Conservation (phyloP, 1,140 invertebrate species). For the Papilio polyxenes region DNA sequence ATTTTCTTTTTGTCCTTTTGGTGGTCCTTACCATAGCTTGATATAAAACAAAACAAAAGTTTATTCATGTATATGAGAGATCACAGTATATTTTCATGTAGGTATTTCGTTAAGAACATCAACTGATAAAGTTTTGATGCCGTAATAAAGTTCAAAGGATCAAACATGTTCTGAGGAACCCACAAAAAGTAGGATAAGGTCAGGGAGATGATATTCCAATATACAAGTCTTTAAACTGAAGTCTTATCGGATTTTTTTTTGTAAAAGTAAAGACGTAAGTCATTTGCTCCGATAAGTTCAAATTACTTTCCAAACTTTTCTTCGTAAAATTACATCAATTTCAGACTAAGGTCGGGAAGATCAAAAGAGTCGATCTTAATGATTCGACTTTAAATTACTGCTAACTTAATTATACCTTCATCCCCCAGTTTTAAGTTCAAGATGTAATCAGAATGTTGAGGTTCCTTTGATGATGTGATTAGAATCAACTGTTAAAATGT, state of each 20-base stretch:
- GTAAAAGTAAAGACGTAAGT: neutral
- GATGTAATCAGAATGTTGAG: neutral
- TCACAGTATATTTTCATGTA: no score
- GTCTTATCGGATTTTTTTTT: neutral
- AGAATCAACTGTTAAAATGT: neutral
- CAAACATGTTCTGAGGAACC: no score
- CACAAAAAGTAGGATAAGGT: no score
- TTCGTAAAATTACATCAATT: conserved; percentile 16
- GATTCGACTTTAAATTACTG: conserved; percentile 23
- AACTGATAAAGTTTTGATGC: no score
- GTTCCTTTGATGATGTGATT: neutral
- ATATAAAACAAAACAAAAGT: no score
- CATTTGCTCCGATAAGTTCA: conserved; percentile 1
- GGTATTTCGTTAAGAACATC: no score
- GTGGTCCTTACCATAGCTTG: no score
- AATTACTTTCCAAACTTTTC: conserved; percentile 20
- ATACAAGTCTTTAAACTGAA: neutral
- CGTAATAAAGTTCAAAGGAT: no score
- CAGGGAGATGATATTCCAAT: no score
- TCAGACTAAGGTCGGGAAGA: neutral
- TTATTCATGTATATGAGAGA: no score
- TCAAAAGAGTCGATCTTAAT: conserved; percentile 23
- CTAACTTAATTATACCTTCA: conserved; percentile 24
- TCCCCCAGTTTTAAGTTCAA: neutral
- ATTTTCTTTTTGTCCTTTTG: no score